These are phyloP conservation scores for Entomobrya multifasciata DNA, from an alignment of 2,888 invertebrate species.

Conservation along the genomic window DNA sequence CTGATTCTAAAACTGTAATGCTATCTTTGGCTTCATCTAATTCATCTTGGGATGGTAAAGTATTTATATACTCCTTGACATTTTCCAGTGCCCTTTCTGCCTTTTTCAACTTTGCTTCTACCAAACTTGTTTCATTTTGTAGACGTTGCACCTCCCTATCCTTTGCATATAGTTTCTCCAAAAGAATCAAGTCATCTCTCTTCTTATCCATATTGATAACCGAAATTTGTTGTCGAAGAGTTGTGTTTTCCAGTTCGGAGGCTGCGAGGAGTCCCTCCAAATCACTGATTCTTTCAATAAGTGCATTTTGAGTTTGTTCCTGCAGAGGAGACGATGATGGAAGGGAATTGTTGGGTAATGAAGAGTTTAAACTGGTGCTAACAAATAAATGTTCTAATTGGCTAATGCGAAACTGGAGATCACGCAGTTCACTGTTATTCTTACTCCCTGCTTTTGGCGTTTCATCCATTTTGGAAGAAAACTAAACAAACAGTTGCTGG, in stretches of 20 bases:
- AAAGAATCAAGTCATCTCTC: conserved; percentile 67
- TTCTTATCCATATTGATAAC: conserved; percentile 71
- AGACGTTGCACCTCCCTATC: conserved; percentile 72
- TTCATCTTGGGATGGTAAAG: conserved; percentile 76
- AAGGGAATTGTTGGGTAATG: conserved; percentile 4
- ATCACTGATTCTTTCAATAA: conserved; percentile 74
- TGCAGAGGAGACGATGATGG: conserved; percentile 28
- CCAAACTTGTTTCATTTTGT: conserved; percentile 58
- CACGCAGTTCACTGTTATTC: conserved; percentile 68
- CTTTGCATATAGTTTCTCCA: conserved; percentile 69
- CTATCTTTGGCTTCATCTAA: conserved; percentile 73
- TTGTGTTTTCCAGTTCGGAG: conserved; percentile 76
- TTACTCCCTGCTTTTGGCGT: conserved; percentile 60
- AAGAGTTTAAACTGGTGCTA: conserved; percentile 39
- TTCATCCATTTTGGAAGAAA: conserved; percentile 55
- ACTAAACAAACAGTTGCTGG: too few species aligned
- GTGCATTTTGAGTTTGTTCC: conserved; percentile 60
- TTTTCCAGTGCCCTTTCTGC: conserved; percentile 69
- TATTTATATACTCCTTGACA: conserved; percentile 76
- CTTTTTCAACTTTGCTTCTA: conserved; percentile 69
- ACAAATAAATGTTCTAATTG: conserved; percentile 76
- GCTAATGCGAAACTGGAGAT: conserved; percentile 75
- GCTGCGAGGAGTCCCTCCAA: conserved; percentile 78
- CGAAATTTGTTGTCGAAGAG: conserved; percentile 70
- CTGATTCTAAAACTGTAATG: conserved; percentile 61